Evolutionary conservation across 2,888 invertebrate species (phyloP).

Genomic region (Boloria euphrosyne): DNA sequence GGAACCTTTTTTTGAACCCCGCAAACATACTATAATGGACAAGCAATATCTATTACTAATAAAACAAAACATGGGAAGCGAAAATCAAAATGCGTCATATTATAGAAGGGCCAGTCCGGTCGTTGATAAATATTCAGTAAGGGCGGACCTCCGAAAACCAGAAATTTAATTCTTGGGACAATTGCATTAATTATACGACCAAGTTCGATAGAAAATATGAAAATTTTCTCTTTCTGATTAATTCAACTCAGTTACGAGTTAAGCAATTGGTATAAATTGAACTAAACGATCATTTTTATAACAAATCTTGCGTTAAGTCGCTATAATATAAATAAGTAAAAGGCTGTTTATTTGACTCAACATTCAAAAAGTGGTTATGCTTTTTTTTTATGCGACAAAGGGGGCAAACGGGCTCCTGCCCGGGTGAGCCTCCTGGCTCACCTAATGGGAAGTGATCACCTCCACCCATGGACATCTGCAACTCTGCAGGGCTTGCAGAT

Average conservation of each 20-base stretch:
- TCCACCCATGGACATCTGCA: too few species aligned
- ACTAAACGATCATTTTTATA: slow-evolving; percentile 10
- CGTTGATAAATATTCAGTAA: slow-evolving; percentile 48
- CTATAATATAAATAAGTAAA: too few species aligned
- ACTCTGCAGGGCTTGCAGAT: too few species aligned
- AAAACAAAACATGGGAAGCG: slow-evolving; percentile 32
- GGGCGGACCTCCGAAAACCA: slow-evolving; percentile 30
- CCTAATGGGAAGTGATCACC: too few species aligned
- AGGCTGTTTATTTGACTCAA: too few species aligned
- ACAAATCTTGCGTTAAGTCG: neutral
- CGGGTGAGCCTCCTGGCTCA: too few species aligned
- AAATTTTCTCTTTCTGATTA: slow-evolving; percentile 31
- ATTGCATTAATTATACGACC: slow-evolving; percentile 38
- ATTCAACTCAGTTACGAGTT: slow-evolving; percentile 22
- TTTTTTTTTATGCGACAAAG: too few species aligned
- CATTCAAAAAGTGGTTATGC: too few species aligned
- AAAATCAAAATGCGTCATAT: slow-evolving; percentile 44
- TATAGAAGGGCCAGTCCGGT: slow-evolving; percentile 35
- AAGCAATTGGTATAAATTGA: slow-evolving; percentile 18
- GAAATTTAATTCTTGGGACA: slow-evolving; percentile 35
- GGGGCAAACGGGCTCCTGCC: too few species aligned
- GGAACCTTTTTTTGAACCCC: too few species aligned
- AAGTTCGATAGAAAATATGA: slow-evolving; percentile 34
- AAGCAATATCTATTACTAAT: slow-evolving; percentile 9
- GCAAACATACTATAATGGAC: neutral